phyloP scores from a whole-genome alignment of 1,140 invertebrate species.

The Diuraphis noxia region DNA sequence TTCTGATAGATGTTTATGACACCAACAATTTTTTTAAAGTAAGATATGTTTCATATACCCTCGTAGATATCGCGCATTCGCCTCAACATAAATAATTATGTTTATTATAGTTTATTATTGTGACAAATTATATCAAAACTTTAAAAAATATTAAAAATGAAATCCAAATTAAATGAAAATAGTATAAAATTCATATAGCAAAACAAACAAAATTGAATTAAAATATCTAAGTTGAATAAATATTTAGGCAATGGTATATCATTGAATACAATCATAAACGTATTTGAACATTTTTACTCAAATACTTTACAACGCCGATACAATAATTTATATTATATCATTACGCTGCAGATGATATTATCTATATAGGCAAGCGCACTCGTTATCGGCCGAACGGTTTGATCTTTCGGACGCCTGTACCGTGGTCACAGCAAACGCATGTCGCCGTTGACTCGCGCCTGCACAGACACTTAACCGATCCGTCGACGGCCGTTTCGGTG shows the following conservation, averaged over 20 bases:
- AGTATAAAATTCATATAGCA: background rate
- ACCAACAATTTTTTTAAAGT: no score
- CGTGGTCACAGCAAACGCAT: background rate
- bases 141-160: background rate
- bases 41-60: no score
- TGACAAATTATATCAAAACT: background rate
- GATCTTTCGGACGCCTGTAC: background rate
- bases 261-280: background rate
- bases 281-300: no score
- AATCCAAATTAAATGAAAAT: background rate
- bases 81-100: no score
- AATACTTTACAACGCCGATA: background rate
- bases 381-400: background rate
- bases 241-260: background rate
- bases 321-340: background rate
- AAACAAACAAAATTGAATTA: background rate
- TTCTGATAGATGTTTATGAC: no score
- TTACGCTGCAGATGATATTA: background rate
- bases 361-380: background rate
- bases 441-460: background rate
- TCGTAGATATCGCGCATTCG: no score
- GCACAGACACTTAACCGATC: slow-evolving; percentile 29
- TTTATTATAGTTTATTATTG: no score
- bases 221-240: background rate
- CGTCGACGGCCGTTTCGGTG: background rate